Evolutionary conservation across 2,888 invertebrate species (phyloP), one percentile per base, ranked within the genome.

Genomic region (Diarsia brunnea): DNA sequence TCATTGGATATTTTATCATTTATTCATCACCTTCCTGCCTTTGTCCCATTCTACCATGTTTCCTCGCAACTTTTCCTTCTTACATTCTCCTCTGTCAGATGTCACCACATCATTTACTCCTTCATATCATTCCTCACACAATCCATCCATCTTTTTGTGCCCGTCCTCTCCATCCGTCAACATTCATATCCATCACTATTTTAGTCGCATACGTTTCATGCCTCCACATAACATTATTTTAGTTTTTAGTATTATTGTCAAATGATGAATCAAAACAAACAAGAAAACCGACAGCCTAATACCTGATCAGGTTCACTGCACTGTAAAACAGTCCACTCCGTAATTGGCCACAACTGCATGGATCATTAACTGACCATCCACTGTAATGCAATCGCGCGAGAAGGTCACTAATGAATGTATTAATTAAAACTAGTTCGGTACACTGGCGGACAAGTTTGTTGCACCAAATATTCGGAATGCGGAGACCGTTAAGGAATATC

Each of bases 401-500:
- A 89, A 88, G 88, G 89, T 90, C 88, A 88, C 83, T 78, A 75
- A 75, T 76, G 72, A 76, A 84, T 86, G 85, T 89, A 90, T 91
- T 91, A 88, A 91, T 91, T 90, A 89, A 90, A 89, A 90, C 89
- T 88, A 88, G 73, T 75, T 79, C 74, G 43, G 68, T 79, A 82
- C 75, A 82, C 38, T 71, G 69, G 79, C 12, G 53, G 27, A 64
- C 71, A 79, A 70, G 84, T 86, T 87, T 58, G 63, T 82, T 75
- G 66, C 79, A 79, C 67, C 77, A 80, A 83, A 81, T 66, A 73
- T 76, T 82, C n/a, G 27, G 53, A 85, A 55, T 61, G 24, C 64
- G 43, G 21, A 43, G 21, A 58, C 38, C 7, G 21, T 38, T 51
- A 61, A 69, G 47, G 61, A 72, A 67, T 81, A 69, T 51, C 63